A percentile compares a stretch with the other conserved stretches of the same genome.
Conservation (phyloP, 2,797 vertebrate species). For the Ceryle rudis region DNA sequence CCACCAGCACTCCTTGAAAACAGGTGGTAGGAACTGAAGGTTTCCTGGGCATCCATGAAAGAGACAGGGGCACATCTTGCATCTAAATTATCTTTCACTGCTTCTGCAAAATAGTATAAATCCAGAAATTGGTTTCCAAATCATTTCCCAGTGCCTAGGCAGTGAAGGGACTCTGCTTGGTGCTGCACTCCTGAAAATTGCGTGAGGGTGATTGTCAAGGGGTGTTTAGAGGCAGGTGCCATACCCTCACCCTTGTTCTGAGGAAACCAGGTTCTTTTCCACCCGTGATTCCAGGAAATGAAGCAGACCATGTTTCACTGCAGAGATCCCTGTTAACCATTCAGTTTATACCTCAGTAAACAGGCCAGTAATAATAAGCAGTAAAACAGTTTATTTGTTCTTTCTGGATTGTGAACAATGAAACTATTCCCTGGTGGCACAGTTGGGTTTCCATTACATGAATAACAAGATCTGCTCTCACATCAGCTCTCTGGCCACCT, state of each 20-base stretch:
- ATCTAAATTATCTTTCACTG: background rate
- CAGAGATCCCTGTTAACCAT: background rate
- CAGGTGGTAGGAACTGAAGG: background rate
- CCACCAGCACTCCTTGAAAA: background rate
- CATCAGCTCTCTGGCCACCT: background rate
- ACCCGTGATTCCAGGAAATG: background rate
- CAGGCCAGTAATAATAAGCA: slow-evolving; percentile 3
- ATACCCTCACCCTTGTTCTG: background rate
- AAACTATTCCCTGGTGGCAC: background rate
- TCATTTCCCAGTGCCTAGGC: background rate
- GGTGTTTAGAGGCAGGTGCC: background rate
- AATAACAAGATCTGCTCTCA: background rate
- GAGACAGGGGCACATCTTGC: background rate
- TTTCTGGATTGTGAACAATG: background rate
- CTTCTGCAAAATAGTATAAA: background rate
- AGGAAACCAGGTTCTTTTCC: background rate
- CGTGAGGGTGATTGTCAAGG: background rate
- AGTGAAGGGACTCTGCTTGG: background rate
- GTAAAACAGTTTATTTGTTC: slow-evolving; percentile 32
- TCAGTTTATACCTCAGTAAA: background rate
- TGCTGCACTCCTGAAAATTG: accelerated
- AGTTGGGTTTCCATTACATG: background rate
- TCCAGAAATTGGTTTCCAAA: background rate
- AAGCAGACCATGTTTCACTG: background rate
- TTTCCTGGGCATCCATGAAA: background rate